These are phyloP conservation scores for Sinocyclocheilus anshuiensis DNA, from an alignment of 2,113 vertebrate genomes.

Conservation along the genomic window DNA sequence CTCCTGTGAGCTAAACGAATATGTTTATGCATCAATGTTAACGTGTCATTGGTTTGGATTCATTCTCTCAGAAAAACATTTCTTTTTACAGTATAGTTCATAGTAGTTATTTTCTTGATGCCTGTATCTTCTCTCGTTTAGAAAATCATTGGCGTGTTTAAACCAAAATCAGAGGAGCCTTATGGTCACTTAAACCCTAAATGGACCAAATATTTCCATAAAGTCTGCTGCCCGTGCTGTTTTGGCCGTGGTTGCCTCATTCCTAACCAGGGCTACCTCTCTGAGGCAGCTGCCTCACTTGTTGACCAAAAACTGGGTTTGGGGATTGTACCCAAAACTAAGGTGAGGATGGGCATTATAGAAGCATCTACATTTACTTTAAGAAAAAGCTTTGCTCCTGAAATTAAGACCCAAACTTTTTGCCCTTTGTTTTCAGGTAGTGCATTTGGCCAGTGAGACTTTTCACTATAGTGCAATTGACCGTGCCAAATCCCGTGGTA, in stretches of 20 bases:
- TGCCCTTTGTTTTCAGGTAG: conserved; percentile 79
- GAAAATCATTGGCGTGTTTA: conserved; percentile 95
- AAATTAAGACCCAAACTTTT: background rate
- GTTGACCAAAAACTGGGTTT: conserved; percentile 92
- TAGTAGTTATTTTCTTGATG: background rate
- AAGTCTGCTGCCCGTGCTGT: conserved; percentile 97
- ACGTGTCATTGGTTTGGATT: background rate
- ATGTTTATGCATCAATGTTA: background rate
- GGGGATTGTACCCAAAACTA: conserved; percentile 93
- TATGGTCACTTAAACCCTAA: conserved; percentile 98
- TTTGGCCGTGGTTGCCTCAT: conserved; percentile 95
- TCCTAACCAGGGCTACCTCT: conserved; percentile 97
- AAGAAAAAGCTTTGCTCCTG: background rate
- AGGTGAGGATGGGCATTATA: conserved; percentile 73
- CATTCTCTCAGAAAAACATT: background rate
- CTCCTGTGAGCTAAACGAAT: too few species aligned
- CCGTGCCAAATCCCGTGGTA: conserved; percentile 94
- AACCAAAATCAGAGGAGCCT: conserved; percentile 98
- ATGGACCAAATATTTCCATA: conserved; percentile 99
- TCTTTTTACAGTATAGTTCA: background rate
- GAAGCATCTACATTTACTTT: background rate
- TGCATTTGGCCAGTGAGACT: conserved; percentile 92
- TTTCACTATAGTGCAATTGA: conserved; percentile 97
- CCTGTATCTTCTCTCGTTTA: conserved; percentile 56
- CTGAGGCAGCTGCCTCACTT: conserved; percentile 91